A percentile compares a stretch with the other conserved stretches of the same genome.
phyloP scores from a whole-genome alignment of 1,140 invertebrate genomes.

The Thaumatotibia leucotreta region DNA sequence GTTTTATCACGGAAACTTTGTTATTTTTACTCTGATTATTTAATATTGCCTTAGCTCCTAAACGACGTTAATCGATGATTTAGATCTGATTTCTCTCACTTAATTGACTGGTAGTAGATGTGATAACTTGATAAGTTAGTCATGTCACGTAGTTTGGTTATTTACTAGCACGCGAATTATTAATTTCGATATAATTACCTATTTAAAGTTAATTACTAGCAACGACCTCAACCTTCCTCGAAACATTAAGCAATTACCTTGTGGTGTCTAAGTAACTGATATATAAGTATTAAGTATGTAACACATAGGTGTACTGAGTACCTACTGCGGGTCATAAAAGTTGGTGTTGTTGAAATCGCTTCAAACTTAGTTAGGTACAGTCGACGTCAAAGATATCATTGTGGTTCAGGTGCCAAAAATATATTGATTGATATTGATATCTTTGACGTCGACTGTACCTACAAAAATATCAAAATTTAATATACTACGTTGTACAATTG shows the following conservation, averaged over 20 bases:
- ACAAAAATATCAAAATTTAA: too few species aligned
- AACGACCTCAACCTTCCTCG: not conserved
- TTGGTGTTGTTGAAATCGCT: too few species aligned
- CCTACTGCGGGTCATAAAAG: too few species aligned
- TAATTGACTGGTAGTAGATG: not conserved
- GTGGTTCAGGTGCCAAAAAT: too few species aligned
- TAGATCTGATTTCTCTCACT: not conserved
- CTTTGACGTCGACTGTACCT: too few species aligned
- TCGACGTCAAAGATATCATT: too few species aligned
- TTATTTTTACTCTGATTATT: not conserved
- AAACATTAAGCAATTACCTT: not conserved
- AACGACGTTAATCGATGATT: not conserved
- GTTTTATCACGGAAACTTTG: not conserved
- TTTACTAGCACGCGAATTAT: not conserved
- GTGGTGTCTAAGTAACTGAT: too few species aligned
- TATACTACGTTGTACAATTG: too few species aligned
- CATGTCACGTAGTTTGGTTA: not conserved
- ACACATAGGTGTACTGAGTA: too few species aligned
- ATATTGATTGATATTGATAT: too few species aligned
- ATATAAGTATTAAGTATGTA: too few species aligned
- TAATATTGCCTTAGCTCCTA: not conserved
- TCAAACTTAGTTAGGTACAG: too few species aligned
- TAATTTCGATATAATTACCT: not conserved
- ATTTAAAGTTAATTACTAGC: not conserved
- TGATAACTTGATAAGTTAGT: not conserved